These are phyloP conservation scores for Pteromalus puparum DNA, from an alignment of 1,140 invertebrate genomes.

Conservation along the genomic window DNA sequence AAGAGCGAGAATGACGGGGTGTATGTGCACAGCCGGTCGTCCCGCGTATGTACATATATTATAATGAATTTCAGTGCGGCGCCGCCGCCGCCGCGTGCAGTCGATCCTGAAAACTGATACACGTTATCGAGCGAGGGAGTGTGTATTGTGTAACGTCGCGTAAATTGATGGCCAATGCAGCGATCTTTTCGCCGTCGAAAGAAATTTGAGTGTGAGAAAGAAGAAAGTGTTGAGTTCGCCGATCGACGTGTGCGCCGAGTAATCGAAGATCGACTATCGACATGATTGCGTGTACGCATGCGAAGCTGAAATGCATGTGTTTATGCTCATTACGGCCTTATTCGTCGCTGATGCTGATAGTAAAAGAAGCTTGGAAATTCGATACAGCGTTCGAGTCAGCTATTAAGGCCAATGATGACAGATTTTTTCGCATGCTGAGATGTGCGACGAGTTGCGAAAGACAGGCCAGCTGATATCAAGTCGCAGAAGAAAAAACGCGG, in stretches of 20 bases:
- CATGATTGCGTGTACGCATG: too few relatives aligned
- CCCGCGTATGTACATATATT: background rate
- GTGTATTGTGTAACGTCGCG: background rate
- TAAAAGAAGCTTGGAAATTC: background rate
- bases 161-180: background rate
- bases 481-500: too few relatives aligned
- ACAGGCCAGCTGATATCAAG: too few relatives aligned
- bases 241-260: too few relatives aligned
- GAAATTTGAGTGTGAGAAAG: background rate
- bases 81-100: background rate
- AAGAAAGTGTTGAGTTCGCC: too few relatives aligned
- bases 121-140: constrained; percentile 40
- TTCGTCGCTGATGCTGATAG: background rate
- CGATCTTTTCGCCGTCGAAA: background rate
- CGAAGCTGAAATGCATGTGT: too few relatives aligned
- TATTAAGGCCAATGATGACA: background rate
- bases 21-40: background rate
- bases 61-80: constrained; percentile 41
- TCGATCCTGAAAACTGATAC: constrained; percentile 35
- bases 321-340: background rate
- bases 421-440: background rate
- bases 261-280: too few relatives aligned
- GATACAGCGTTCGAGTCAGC: too few relatives aligned
- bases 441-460: background rate
- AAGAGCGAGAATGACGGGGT: constrained; percentile 12